A percentile compares a stretch with the other conserved stretches of the same genome.
Conservation (phyloP, 2,888 invertebrate species). For the Congeria kusceri region DNA sequence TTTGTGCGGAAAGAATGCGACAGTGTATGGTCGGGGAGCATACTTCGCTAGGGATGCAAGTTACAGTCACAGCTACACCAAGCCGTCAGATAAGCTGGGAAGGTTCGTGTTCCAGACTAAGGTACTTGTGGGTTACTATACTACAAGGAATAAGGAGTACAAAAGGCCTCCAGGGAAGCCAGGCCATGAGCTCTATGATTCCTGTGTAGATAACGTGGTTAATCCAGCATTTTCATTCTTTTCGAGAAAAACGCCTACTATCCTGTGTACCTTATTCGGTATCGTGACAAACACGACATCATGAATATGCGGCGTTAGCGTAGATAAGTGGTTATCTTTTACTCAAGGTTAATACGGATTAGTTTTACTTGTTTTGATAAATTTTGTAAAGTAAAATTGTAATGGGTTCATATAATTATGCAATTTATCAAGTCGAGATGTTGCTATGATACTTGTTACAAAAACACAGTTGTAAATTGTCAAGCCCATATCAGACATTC, state of each 20-base stretch:
- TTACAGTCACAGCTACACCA: constrained; percentile 62
- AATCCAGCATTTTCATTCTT: constrained; percentile 72
- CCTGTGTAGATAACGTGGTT: constrained; percentile 70
- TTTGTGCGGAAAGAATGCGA: constrained; percentile 70
- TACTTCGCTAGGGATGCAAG: constrained; percentile 68
- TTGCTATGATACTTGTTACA: no score
- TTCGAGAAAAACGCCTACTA: constrained; percentile 73
- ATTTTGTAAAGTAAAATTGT: no score
- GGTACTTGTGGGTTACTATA: constrained; percentile 73
- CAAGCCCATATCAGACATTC: no score
- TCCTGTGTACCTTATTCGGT: constrained; percentile 74
- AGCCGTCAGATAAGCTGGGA: constrained; percentile 63
- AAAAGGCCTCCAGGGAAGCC: constrained; percentile 67
- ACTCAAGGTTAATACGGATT: no score
- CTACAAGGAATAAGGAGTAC: constrained; percentile 50
- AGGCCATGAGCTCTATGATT: constrained; percentile 67
- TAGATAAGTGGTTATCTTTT: no score
- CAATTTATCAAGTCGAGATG: no score
- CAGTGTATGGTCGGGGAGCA: constrained; percentile 73
- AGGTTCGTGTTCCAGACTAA: constrained; percentile 37
- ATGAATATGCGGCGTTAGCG: no score
- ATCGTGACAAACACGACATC: constrained; percentile 19
- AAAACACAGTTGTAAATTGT: no score
- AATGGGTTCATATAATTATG: no score
- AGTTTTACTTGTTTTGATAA: no score